Conservation (phyloP, 2,113 vertebrate genomes). For the Furnarius figulus region DNA sequence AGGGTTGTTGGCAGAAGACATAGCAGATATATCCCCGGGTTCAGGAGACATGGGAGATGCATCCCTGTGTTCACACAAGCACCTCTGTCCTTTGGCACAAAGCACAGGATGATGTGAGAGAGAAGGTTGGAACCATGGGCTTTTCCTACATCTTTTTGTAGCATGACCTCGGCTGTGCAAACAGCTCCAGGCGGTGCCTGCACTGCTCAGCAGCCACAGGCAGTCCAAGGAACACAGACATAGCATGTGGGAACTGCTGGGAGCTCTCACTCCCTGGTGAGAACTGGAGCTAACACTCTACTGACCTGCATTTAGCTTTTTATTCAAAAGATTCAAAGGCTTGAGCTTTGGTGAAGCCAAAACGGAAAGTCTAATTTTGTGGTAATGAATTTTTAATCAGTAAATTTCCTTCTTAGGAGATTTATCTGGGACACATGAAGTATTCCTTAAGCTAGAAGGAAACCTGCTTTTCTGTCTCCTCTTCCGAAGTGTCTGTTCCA, state of each 20-base stretch:
- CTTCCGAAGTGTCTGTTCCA: neutral
- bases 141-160: neutral
- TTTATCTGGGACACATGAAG: neutral
- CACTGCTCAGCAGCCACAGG: neutral
- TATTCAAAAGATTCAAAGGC: neutral
- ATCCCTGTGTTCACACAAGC: neutral
- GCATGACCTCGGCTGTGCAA: neutral
- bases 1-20: neutral
- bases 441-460: neutral
- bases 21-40: accelerated
- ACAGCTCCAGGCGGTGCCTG: neutral
- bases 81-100: neutral
- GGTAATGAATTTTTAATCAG: neutral
- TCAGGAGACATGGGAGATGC: neutral
- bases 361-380: neutral
- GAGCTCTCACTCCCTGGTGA: neutral
- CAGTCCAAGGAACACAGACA: neutral
- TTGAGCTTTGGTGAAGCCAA: neutral
- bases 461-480: neutral
- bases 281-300: neutral
- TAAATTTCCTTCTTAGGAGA: neutral
- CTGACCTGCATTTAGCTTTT: neutral
- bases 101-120: neutral
- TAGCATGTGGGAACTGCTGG: neutral
- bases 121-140: neutral